These are phyloP conservation scores for Thyatira batis DNA, from an alignment of 2,888 invertebrate species.

Conservation along the genomic window DNA sequence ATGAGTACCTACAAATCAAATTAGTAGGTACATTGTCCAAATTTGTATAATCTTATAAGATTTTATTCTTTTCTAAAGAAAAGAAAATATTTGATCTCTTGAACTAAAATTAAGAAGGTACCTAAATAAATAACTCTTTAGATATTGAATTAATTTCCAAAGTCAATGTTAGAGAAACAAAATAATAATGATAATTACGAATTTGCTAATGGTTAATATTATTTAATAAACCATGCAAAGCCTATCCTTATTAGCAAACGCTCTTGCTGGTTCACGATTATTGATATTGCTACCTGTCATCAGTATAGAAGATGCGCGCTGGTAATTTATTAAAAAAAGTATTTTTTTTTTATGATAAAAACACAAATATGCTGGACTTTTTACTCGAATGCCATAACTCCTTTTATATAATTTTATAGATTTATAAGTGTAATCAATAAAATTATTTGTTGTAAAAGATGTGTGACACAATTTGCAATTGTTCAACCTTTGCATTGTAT, in stretches of 20 bases:
- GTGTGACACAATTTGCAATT: conserved; percentile 16
- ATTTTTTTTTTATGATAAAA: conserved; percentile 51
- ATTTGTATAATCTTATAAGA: conserved; percentile 1
- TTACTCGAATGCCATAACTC: conserved; percentile 59
- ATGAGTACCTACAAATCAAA: background rate
- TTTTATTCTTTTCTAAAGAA: no score
- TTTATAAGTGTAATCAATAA: conserved; percentile 34
- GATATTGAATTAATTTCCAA: background rate
- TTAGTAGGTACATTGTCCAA: conserved; percentile 2
- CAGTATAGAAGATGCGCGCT: conserved; percentile 4
- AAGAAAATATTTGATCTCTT: background rate
- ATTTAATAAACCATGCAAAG: background rate
- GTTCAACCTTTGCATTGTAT: background rate
- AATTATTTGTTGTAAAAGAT: conserved; percentile 9
- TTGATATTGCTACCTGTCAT: no score
- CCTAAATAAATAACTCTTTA: conserved; percentile 8
- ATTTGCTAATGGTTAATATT: background rate
- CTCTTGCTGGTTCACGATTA: no score
- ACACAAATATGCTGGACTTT: conserved; percentile 68
- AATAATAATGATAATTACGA: background rate
- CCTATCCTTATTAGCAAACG: background rate
- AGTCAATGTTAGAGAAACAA: background rate
- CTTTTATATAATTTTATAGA: conserved; percentile 54
- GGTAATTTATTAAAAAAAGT: conserved; percentile 58
- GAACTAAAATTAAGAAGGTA: background rate